Conservation (phyloP, 1,140 invertebrate species). For the Coelopa frigida region DNA sequence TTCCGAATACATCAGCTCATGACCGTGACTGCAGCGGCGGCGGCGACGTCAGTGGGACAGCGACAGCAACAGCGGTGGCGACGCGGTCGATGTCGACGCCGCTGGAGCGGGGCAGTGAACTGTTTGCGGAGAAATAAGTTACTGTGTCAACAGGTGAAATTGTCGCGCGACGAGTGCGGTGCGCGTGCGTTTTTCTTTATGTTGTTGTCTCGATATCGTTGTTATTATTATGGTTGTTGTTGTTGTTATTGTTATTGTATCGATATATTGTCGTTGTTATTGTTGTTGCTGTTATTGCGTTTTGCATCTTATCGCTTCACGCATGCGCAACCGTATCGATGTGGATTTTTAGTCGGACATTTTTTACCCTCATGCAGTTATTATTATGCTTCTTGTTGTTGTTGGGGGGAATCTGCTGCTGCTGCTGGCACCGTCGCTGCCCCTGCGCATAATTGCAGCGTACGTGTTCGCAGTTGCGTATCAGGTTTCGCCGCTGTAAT, state of each 20-base stretch:
- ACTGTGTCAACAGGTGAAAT: constrained; percentile 45
- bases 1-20: no score
- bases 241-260: constrained; percentile 27
- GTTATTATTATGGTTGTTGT: constrained; percentile 6
- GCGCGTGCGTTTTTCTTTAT: no score
- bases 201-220: no score
- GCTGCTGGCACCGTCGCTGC: neutral
- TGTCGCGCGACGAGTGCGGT: constrained; percentile 17
- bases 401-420: no score
- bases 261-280: constrained; percentile 29
- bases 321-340: no score
- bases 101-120: neutral
- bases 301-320: no score
- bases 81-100: neutral
- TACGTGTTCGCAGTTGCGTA: neutral
- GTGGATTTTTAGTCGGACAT: no score
- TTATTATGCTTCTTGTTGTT: no score
- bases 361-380: no score
- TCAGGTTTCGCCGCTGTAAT: neutral
- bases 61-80: neutral
- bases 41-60: neutral
- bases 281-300: no score
- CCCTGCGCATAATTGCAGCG: constrained; percentile 1
- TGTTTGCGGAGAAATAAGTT: constrained; percentile 38
- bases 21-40: no score